These are phyloP conservation scores for Drosophila busckii DNA, from an alignment of 1,140 invertebrate genomes.

Conservation along the genomic window DNA sequence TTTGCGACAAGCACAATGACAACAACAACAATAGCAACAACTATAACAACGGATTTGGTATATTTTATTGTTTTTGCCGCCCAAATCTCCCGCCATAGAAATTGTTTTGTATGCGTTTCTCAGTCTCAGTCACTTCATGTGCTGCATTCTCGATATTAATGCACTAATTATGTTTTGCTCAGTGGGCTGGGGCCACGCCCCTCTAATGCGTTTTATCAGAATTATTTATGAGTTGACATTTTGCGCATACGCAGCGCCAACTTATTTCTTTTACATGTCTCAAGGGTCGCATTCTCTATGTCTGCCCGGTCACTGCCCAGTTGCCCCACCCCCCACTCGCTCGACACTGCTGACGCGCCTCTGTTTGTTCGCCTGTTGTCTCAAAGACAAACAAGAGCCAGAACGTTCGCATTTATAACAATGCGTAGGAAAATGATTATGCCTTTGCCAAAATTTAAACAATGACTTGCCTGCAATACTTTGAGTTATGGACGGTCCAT, in stretches of 20 bases:
- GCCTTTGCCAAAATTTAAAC: slow-evolving; percentile 64
- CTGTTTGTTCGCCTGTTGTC: slow-evolving; percentile 14
- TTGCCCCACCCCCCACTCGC: not conserved
- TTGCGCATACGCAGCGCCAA: slow-evolving; percentile 28
- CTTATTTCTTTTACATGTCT: slow-evolving; percentile 26
- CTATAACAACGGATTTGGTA: slow-evolving; percentile 36
- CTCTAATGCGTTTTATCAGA: slow-evolving; percentile 55
- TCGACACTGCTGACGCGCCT: not conserved
- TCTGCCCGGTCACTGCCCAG: slow-evolving; percentile 5
- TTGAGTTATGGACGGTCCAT: slow-evolving; percentile 27
- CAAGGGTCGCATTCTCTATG: slow-evolving; percentile 14
- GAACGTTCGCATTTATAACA: slow-evolving; percentile 10
- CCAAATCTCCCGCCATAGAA: slow-evolving; percentile 47
- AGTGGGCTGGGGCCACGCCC: slow-evolving; percentile 45
- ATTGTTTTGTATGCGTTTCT: slow-evolving; percentile 57
- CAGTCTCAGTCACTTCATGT: slow-evolving; percentile 17
- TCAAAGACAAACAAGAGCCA: slow-evolving; percentile 18
- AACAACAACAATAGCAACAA: slow-evolving; percentile 5
- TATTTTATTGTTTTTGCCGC: slow-evolving; percentile 52
- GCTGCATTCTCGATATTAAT: slow-evolving; percentile 40
- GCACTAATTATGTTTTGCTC: slow-evolving; percentile 68
- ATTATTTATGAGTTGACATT: slow-evolving; percentile 57
- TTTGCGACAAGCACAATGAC: slow-evolving; percentile 54
- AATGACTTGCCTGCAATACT: slow-evolving; percentile 39
- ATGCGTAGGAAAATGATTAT: slow-evolving; percentile 63